Conservation (phyloP, 2,888 invertebrate genomes). For the Epinotia demarniana region DNA sequence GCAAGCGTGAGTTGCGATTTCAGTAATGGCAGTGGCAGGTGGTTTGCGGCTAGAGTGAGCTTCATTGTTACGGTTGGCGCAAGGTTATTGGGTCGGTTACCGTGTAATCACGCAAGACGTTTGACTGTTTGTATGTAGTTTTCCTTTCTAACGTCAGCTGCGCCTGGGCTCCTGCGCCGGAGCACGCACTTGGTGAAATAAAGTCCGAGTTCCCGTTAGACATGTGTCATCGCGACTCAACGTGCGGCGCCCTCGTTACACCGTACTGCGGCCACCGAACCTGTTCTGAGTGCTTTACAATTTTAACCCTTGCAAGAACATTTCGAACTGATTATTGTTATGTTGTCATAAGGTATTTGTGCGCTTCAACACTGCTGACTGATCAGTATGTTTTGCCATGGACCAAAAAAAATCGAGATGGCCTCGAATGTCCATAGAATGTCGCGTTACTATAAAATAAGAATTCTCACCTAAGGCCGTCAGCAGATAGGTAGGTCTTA, state of each 20-base stretch:
- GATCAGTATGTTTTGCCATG: too few species aligned
- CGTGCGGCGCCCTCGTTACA: slow-evolving; percentile 69
- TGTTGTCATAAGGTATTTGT: background rate
- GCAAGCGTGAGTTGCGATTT: slow-evolving; percentile 28
- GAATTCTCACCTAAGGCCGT: too few species aligned
- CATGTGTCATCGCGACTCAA: slow-evolving; percentile 72
- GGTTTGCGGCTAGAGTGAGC: slow-evolving; percentile 33
- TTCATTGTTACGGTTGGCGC: slow-evolving; percentile 30
- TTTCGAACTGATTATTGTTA: slow-evolving; percentile 12
- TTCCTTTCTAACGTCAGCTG: slow-evolving; percentile 59
- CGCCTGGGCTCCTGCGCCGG: slow-evolving; percentile 57
- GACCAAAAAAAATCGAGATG: too few species aligned
- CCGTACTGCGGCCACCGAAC: slow-evolving; percentile 66
- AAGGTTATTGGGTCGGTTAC: slow-evolving; percentile 41
- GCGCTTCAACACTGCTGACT: background rate
- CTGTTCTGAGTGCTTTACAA: slow-evolving; percentile 60
- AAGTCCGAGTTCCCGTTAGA: slow-evolving; percentile 81
- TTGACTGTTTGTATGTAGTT: slow-evolving; percentile 56
- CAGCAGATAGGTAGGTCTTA: too few species aligned
- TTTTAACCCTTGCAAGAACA: slow-evolving; percentile 44
- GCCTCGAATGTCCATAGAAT: too few species aligned
- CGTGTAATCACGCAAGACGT: slow-evolving; percentile 35
- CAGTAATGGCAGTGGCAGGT: slow-evolving; percentile 28
- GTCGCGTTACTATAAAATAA: too few species aligned
- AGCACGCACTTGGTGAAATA: slow-evolving; percentile 56